These are phyloP conservation scores for Bombus polaris DNA, from an alignment of 1,140 invertebrate genomes.

Conservation along the genomic window DNA sequence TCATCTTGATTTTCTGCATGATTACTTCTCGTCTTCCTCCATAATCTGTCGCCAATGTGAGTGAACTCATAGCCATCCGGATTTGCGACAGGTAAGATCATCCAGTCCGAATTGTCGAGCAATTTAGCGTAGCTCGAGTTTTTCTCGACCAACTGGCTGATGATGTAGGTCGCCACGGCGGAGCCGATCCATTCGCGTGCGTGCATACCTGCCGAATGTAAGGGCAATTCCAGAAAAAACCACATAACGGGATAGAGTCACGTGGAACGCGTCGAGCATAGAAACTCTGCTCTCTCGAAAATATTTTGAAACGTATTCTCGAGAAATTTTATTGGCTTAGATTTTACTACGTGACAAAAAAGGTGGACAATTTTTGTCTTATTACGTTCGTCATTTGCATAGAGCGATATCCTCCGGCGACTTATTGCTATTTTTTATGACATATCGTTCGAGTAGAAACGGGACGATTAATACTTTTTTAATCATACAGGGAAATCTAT, in stretches of 20 bases:
- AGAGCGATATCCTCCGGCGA: not conserved
- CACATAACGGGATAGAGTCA: conserved; percentile 50
- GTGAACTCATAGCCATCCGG: conserved; percentile 95
- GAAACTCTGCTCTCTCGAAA: not conserved
- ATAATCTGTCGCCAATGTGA: conserved; percentile 88
- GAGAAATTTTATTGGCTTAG: no score
- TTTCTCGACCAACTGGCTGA: conserved; percentile 90
- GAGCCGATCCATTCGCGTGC: conserved; percentile 96
- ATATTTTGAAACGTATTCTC: not conserved
- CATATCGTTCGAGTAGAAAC: not conserved
- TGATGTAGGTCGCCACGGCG: conserved; percentile 91
- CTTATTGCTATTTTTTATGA: not conserved
- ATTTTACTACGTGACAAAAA: no score
- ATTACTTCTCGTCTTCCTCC: conserved; percentile 91
- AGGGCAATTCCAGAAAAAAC: conserved; percentile 45
- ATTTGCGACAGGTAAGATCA: conserved; percentile 91
- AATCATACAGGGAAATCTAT: no score
- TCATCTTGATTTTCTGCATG: conserved; percentile 77
- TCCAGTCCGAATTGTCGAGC: conserved; percentile 91
- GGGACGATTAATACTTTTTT: not conserved
- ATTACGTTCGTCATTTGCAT: not conserved
- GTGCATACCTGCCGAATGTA: conserved; percentile 89
- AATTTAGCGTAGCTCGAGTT: conserved; percentile 86
- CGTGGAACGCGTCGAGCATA: conserved; percentile 14
- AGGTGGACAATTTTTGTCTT: no score